phyloP scores from a whole-genome alignment of 1,140 invertebrate species.

The Caerostris extrusa region DNA sequence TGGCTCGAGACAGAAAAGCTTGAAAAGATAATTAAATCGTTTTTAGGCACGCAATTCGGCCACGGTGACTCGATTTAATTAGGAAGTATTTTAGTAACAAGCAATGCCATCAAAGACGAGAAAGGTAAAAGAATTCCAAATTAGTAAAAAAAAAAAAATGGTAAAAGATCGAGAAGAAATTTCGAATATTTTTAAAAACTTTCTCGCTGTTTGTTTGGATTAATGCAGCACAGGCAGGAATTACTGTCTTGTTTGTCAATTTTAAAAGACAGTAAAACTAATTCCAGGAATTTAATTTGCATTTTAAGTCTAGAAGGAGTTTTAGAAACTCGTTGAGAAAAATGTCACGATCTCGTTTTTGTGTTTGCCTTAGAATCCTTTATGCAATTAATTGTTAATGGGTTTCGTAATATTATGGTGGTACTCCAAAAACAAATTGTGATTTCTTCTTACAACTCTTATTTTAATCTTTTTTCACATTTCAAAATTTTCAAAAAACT shows the following conservation, averaged over 20 bases:
- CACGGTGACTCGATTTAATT: slow-evolving; percentile 32
- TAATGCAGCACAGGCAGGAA: background rate
- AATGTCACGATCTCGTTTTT: no score
- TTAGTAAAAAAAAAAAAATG: background rate
- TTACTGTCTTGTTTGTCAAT: background rate
- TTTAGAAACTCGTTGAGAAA: background rate
- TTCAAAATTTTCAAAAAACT: no score
- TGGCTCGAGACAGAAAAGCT: background rate
- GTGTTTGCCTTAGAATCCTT: no score
- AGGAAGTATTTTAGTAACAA: slow-evolving; percentile 16
- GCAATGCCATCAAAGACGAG: background rate
- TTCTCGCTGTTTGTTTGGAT: background rate
- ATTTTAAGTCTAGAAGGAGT: slow-evolving; percentile 47
- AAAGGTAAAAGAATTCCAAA: background rate
- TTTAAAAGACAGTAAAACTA: background rate
- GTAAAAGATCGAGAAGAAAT: background rate
- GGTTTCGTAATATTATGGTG: no score
- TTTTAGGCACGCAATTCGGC: slow-evolving; percentile 34
- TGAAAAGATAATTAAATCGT: slow-evolving; percentile 62
- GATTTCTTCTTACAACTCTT: no score
- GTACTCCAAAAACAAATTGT: no score
- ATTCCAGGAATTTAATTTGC: slow-evolving; percentile 50
- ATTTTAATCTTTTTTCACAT: no score
- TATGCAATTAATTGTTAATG: no score
- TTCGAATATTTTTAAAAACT: background rate